These are phyloP conservation scores for Chrysemys picta DNA, from an alignment of 2,113 vertebrate species.

Conservation along the genomic window DNA sequence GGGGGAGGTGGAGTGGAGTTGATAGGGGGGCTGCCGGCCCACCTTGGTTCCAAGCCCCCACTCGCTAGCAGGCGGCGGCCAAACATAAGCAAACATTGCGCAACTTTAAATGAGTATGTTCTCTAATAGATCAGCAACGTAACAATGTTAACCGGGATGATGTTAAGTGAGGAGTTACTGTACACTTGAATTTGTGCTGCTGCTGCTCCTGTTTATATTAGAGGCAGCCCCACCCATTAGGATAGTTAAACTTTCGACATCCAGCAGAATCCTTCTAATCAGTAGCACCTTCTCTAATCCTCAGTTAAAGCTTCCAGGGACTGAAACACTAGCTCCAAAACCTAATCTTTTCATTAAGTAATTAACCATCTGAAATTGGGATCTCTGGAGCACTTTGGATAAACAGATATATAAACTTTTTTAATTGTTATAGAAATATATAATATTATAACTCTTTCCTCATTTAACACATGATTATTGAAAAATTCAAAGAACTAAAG, in stretches of 20 bases:
- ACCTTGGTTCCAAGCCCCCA: too few relatives aligned
- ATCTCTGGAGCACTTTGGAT: not conserved
- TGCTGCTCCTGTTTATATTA: not conserved
- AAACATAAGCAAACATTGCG: too few relatives aligned
- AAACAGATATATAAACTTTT: not conserved
- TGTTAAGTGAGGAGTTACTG: too few relatives aligned
- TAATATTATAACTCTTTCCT: fast-evolving
- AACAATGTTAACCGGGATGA: too few relatives aligned
- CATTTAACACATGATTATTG: not conserved
- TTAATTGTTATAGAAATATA: fast-evolving
- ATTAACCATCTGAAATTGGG: not conserved
- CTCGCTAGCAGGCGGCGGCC: too few relatives aligned
- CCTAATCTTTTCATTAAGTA: not conserved
- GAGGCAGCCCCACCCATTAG: not conserved
- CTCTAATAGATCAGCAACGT: too few relatives aligned
- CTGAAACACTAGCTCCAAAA: not conserved
- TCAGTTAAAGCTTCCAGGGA: not conserved
- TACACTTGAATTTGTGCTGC: not conserved
- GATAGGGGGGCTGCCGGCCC: too few relatives aligned
- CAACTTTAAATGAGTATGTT: too few relatives aligned
- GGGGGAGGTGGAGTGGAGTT: too few relatives aligned
- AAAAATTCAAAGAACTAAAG: not conserved
- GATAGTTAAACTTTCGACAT: not conserved
- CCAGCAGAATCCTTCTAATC: not conserved
- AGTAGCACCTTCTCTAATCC: not conserved